Evolutionary conservation across 1,140 invertebrate species (phyloP).

Genomic region (Drosophila lowei): DNA sequence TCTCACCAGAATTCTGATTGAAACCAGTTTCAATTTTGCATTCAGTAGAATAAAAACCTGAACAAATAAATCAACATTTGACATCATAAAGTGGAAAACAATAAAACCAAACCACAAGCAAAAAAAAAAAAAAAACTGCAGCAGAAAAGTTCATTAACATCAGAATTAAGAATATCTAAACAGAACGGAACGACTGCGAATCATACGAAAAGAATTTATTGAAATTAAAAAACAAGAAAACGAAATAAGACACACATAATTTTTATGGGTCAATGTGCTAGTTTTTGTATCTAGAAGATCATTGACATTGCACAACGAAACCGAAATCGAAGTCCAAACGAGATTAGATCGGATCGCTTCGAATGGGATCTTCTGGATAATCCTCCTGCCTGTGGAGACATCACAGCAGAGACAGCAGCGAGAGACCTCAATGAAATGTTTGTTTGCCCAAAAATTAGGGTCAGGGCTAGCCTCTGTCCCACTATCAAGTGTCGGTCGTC

Average conservation of each 20-base stretch:
- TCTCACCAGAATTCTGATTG: constrained; percentile 11
- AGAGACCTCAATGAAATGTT: constrained; percentile 33
- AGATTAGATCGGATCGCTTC: constrained; percentile 57
- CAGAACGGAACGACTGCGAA: constrained; percentile 40
- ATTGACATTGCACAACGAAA: constrained; percentile 49
- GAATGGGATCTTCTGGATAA: constrained; percentile 29
- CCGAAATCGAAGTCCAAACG: constrained; percentile 22
- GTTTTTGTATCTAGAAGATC: constrained; percentile 40
- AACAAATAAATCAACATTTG: constrained; percentile 65
- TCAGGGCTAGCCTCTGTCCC: constrained; percentile 59
- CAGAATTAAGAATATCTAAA: constrained; percentile 56
- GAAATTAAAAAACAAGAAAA: constrained; percentile 17
- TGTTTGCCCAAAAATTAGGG: constrained; percentile 75
- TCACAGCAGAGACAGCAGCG: neutral
- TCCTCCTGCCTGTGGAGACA: too few relatives aligned
- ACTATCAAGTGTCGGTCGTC: constrained; percentile 39
- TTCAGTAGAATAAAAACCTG: constrained; percentile 15
- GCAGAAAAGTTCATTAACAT: constrained; percentile 59
- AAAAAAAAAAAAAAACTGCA: constrained; percentile 27
- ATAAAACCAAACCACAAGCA: neutral
- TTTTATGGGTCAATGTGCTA: constrained; percentile 64
- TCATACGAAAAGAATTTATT: constrained; percentile 28
- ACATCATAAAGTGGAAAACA: constrained; percentile 50
- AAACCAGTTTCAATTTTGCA: constrained; percentile 41
- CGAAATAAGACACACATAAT: neutral